phyloP scores from a whole-genome alignment of 2,113 vertebrate species.

The Geococcyx californianus region DNA sequence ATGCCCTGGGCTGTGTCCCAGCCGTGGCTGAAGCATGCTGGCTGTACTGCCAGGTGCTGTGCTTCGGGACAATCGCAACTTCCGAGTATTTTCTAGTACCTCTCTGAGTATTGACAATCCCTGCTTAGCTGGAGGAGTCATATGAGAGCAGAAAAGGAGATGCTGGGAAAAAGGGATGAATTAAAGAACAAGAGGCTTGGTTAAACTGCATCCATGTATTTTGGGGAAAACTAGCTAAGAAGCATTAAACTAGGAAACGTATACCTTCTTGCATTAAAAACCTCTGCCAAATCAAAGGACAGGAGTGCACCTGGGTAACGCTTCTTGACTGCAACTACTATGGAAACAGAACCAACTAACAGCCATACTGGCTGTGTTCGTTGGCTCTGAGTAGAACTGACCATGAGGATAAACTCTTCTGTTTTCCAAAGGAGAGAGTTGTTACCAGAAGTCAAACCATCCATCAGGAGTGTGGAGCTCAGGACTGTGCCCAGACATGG shows the following conservation, averaged over 20 bases:
- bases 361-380: neutral
- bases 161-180: neutral
- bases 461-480: neutral
- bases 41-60: neutral
- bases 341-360: neutral
- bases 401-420: neutral
- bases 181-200: neutral
- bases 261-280: neutral
- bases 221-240: neutral
- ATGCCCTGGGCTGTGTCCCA: neutral
- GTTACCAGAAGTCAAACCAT: rapidly evolving
- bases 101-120: neutral
- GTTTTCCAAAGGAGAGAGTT: neutral
- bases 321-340: neutral
- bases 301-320: neutral
- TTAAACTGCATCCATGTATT: neutral
- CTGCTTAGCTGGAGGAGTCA: neutral
- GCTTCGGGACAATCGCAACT: neutral
- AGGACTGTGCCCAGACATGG: neutral
- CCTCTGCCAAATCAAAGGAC: neutral
- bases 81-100: neutral
- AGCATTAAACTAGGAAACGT: neutral
- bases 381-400: neutral
- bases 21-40: rapidly evolving
- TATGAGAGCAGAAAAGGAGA: neutral